Evolutionary conservation across 1,140 invertebrate species (phyloP).

Genomic region (Drosophila lini): DNA sequence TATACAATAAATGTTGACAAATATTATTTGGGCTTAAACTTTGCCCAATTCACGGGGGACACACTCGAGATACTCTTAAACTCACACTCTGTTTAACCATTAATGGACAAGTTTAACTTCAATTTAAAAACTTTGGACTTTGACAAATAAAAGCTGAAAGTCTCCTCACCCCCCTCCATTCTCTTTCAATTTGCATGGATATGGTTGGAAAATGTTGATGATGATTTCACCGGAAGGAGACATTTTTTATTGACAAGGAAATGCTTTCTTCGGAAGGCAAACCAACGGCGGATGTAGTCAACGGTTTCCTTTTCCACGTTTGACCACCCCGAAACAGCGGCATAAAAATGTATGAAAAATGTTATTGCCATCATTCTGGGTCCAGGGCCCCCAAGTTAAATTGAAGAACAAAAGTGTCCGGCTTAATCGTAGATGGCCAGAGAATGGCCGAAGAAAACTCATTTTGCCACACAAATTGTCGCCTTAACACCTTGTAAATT

Average conservation of each 20-base stretch:
- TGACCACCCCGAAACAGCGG: conserved; percentile 12
- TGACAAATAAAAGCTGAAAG: conserved; percentile 34
- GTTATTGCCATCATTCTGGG: conserved; percentile 10
- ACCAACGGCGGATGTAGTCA: conserved; percentile 56
- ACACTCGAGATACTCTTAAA: conserved; percentile 1
- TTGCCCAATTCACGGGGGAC: not conserved
- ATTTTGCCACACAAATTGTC: conserved; percentile 74
- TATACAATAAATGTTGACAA: conserved; percentile 31
- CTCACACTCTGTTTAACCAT: conserved; percentile 21
- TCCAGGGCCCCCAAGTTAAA: conserved; percentile 2
- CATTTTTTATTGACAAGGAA: conserved; percentile 58
- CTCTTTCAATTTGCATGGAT: conserved; percentile 45
- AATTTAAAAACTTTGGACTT: conserved; percentile 38
- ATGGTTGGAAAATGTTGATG: conserved; percentile 16
- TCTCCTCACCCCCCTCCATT: not conserved
- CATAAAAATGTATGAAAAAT: conserved; percentile 29
- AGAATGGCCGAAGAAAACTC: conserved; percentile 48
- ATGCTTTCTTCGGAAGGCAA: conserved; percentile 42
- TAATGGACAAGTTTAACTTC: conserved; percentile 40
- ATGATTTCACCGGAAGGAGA: conserved; percentile 43
- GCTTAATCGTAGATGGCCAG: conserved; percentile 25
- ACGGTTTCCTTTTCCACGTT: conserved; percentile 23
- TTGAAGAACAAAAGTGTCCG: conserved; percentile 14
- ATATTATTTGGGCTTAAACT: conserved; percentile 24
- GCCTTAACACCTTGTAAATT: conserved; percentile 78